A percentile compares a stretch with the other conserved stretches of the same genome.
These are phyloP conservation scores for Ormia ochracea DNA, from an alignment of 2,888 invertebrate genomes.

Conservation along the genomic window DNA sequence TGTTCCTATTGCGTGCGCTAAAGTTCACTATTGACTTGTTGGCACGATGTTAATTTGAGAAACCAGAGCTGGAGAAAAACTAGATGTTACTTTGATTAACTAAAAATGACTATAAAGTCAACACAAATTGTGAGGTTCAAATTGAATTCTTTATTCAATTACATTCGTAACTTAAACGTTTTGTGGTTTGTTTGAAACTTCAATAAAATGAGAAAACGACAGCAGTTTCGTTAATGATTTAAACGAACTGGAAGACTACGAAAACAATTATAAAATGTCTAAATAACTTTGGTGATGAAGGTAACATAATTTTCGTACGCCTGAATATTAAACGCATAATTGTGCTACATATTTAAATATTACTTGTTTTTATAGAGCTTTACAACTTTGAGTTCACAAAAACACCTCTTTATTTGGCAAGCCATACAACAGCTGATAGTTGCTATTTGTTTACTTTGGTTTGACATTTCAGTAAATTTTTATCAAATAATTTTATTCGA, in stretches of 20 bases:
- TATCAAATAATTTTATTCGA: too few relatives aligned
- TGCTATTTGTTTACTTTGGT: too few relatives aligned
- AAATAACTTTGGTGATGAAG: neutral
- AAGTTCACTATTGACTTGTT: neutral
- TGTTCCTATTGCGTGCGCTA: neutral
- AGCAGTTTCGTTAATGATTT: neutral
- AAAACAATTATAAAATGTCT: neutral
- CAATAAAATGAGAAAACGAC: neutral
- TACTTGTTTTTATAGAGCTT: too few relatives aligned
- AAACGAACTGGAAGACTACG: neutral
- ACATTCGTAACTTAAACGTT: constrained; percentile 1
- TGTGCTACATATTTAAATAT: too few relatives aligned
- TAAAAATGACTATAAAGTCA: neutral
- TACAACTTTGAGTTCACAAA: too few relatives aligned
- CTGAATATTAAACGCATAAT: too few relatives aligned
- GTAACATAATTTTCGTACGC: neutral
- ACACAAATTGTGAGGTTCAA: constrained; percentile 22
- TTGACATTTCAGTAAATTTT: too few relatives aligned
- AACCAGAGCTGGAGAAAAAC: neutral
- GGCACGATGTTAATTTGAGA: neutral
- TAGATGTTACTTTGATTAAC: constrained; percentile 12
- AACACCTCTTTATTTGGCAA: too few relatives aligned
- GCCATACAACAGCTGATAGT: too few relatives aligned
- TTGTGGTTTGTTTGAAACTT: neutral
- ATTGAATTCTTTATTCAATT: constrained; percentile 24